These are phyloP conservation scores for Sogatella furcifera DNA, from an alignment of 1,140 invertebrate genomes.

Conservation along the genomic window DNA sequence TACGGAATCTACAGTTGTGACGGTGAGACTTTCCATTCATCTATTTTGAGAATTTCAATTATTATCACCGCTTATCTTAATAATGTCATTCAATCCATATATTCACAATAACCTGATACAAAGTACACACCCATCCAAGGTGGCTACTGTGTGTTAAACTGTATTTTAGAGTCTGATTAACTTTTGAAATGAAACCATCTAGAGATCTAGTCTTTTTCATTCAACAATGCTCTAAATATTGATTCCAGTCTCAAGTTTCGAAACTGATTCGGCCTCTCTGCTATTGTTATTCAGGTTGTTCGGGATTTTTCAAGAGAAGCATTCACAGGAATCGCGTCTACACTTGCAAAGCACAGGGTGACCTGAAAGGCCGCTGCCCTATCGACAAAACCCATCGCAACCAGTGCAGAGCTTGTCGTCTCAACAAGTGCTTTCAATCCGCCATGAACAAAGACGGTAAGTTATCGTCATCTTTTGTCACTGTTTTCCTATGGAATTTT, in stretches of 20 bases:
- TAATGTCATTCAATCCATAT: too few relatives aligned
- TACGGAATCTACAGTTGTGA: constrained; percentile 97
- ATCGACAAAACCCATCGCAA: constrained; percentile 96
- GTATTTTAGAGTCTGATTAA: too few relatives aligned
- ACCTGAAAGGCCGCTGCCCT: constrained; percentile 84
- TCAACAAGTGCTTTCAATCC: constrained; percentile 93
- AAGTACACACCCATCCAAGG: too few relatives aligned
- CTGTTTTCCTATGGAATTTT: too few relatives aligned
- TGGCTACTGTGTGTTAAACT: too few relatives aligned
- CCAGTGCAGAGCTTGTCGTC: constrained; percentile 90
- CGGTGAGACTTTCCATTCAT: constrained; percentile 48
- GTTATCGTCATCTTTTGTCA: not conserved
- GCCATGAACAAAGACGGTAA: constrained; percentile 90
- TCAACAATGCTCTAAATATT: not conserved
- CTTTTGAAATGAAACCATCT: too few relatives aligned
- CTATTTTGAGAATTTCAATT: too few relatives aligned
- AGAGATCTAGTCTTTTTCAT: too few relatives aligned
- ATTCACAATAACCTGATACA: too few relatives aligned
- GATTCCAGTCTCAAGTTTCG: constrained; percentile 9
- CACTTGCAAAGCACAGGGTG: constrained; percentile 90
- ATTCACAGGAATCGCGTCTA: constrained; percentile 92
- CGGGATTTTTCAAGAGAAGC: constrained; percentile 94
- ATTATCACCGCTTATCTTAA: too few relatives aligned
- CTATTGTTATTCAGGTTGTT: constrained; percentile 58
- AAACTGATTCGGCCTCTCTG: not conserved